Evolutionary conservation across 2,113 vertebrate genomes (phyloP).

Genomic region (Callochromis pleurospilus): DNA sequence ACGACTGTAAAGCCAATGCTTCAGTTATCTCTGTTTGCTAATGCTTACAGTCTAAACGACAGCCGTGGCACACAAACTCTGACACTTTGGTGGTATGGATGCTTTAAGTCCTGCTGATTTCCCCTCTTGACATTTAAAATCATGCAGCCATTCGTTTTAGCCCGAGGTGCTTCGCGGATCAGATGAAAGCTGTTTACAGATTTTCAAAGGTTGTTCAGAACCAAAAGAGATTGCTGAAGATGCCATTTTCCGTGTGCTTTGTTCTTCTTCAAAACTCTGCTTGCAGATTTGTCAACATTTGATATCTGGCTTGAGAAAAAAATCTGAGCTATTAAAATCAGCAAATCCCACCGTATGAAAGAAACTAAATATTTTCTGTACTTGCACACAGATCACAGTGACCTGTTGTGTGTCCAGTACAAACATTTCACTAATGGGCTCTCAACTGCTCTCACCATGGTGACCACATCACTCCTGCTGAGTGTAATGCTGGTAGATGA

Average conservation of each 20-base stretch:
- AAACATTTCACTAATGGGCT: conserved; percentile 34
- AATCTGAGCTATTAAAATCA: conserved; percentile 27
- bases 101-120: conserved; percentile 6
- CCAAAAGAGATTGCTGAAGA: not conserved
- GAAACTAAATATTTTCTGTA: not conserved
- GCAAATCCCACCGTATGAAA: not conserved
- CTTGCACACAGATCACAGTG: not conserved
- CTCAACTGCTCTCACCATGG: conserved; percentile 35
- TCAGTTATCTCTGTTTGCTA: not conserved
- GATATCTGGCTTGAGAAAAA: not conserved
- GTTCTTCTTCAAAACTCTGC: not conserved
- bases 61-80: not conserved
- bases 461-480: conserved; percentile 20
- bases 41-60: not conserved
- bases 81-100: not conserved
- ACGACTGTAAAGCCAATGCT: not conserved
- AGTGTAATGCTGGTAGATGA: not conserved
- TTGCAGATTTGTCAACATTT: not conserved
- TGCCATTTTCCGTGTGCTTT: not conserved
- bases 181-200: conserved; percentile 13
- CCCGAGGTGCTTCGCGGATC: not conserved
- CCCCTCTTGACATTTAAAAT: conserved; percentile 34
- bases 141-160: conserved; percentile 2
- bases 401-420: conserved; percentile 12
- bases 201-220: not conserved